A percentile compares a stretch with the other conserved stretches of the same genome.
These are phyloP conservation scores for Danio albolineatus DNA, from an alignment of 2,797 vertebrate genomes.

Conservation along the genomic window DNA sequence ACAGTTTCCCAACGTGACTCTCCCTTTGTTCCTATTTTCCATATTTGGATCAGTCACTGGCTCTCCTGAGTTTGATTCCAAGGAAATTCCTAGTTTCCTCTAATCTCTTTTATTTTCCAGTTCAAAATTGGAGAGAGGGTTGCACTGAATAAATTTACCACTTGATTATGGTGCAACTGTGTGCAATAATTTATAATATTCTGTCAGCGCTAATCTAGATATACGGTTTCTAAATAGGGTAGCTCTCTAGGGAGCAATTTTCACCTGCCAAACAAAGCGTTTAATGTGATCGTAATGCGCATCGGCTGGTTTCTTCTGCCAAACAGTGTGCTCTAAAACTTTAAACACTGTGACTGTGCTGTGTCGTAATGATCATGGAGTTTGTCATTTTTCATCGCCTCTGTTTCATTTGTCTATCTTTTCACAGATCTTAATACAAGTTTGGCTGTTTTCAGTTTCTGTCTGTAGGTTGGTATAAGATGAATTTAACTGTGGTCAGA, in stretches of 20 bases:
- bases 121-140: neutral
- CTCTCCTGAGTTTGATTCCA: slow-evolving; percentile 2
- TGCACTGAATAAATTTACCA: neutral
- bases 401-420: too few relatives aligned
- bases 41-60: slow-evolving; percentile 16
- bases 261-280: slow-evolving; percentile 9
- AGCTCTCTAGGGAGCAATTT: neutral
- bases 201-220: neutral
- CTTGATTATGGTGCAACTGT: slow-evolving; percentile 12
- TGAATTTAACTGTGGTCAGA: too few relatives aligned
- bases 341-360: neutral
- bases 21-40: slow-evolving; percentile 35
- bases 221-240: slow-evolving; percentile 16
- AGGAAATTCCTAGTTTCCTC: neutral
- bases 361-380: neutral
- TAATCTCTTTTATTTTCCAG: neutral
- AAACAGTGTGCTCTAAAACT: neutral
- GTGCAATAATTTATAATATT: slow-evolving; percentile 22
- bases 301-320: neutral
- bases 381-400: neutral
- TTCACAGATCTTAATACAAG: too few relatives aligned
- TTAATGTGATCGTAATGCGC: neutral
- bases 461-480: too few relatives aligned
- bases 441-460: too few relatives aligned
- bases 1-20: slow-evolving; percentile 1